Base-by-base conservation (phyloP, 2,797 vertebrate genomes). In the Melanotaenia pygmaea region DNA sequence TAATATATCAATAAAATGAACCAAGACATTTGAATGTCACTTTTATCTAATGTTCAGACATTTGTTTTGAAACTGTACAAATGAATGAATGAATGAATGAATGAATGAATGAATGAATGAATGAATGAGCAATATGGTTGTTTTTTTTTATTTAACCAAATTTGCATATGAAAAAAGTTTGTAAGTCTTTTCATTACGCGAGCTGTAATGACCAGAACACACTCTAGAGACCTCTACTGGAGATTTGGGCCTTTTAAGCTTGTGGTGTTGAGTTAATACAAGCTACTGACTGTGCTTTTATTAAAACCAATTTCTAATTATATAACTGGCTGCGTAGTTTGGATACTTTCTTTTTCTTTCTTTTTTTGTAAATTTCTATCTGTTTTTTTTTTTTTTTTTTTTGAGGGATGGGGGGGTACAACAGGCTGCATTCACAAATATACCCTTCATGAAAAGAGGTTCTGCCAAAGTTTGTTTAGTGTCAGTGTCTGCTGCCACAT, bases 391-490 rank as follows among this genome's bases (percentile, higher is more conserved):
- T 14, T 16, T 2, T 37, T 47, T 4, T n/a, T n/a, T n/a, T n/a
- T n/a, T n/a, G n/a, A n/a, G n/a, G n/a, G n/a, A n/a, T n/a, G n/a
- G 24, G 24, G 24, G 24, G n/a, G 10, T n/a, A 57, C 1, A n/a
- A 11, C 50, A 37, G 12, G 5, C 26, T 51, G 9, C 37, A 47
- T 47, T 20, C 32, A 24, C 45, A 16, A 32, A 57, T 32, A 28
- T 32, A 3, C 13, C 62, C 35, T 20, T 76, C 66, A 81, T 77
- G 70, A 77, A 73, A 74, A 69, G 65, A 76, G 32, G 77, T 57
- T 84, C 60, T 20, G n/a, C 20, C 35, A 83, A 71, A 62, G 81
- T 83, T 85, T 81, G 79, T 67, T 72, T 38, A 81, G 70, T 74
- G 82, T 86, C 83, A 82, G 73, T 61, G 73, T 54, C 73, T 35